Percentiles rank a stretch among this genome's conserved stretches.
These are phyloP conservation scores for Ivindomyrus marchei DNA, from an alignment of 2,113 vertebrate species.

Conservation along the genomic window DNA sequence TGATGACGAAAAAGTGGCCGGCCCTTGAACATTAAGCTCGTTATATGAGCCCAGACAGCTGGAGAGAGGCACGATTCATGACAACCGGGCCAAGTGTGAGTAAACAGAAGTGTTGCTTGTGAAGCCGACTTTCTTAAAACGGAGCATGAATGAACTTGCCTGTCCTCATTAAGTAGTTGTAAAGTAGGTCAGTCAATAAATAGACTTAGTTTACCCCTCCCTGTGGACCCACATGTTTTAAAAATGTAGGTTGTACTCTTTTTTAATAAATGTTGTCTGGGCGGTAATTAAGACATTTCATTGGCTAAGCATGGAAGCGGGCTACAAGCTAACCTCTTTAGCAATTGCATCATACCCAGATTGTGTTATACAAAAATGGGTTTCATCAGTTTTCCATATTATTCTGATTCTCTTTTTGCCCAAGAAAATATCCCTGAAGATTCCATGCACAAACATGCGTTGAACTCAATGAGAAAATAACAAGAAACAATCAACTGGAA, in stretches of 20 bases:
- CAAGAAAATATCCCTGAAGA: neutral
- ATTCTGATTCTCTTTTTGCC: neutral
- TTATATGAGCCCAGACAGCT: conserved; percentile 38
- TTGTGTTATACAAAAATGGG: neutral
- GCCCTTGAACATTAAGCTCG: neutral
- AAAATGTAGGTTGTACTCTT: neutral
- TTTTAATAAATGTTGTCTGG: neutral
- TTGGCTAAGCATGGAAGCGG: neutral
- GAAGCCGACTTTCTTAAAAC: neutral
- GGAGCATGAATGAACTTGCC: neutral
- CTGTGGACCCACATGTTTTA: neutral
- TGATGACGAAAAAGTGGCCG: neutral
- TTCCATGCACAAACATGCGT: neutral
- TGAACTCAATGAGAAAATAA: neutral
- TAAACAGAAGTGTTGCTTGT: neutral
- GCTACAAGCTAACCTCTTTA: neutral
- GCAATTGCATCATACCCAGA: neutral
- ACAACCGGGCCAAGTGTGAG: conserved; percentile 30
- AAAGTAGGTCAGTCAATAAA: neutral
- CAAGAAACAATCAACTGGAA: neutral
- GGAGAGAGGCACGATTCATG: conserved; percentile 16
- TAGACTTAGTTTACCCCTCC: neutral
- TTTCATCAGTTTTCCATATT: neutral
- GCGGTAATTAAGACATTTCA: neutral
- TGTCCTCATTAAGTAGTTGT: neutral